Base-by-base conservation (phyloP, 2,888 invertebrate genomes). In the Camponotus fellah region DNA sequence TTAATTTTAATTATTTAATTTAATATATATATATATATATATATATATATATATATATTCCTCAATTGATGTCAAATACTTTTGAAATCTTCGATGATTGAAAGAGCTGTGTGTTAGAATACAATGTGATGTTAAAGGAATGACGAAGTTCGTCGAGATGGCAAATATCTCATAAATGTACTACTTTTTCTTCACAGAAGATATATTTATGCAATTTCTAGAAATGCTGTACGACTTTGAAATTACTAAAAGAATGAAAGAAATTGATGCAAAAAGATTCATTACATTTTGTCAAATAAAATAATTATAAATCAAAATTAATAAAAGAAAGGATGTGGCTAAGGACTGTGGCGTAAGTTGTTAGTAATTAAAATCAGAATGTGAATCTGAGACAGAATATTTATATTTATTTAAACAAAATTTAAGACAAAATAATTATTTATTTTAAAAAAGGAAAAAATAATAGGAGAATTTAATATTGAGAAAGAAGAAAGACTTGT, bases 161-260 rank as follows among this genome's bases (percentile, higher is more conserved):
- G 34, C 34, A 69, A 49, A 71, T 53, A 71, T 53, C 0, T 71
- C 21, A 1, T 56, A 14, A 71, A 71, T 12, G 32, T 34, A 8
- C 5, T 9, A 66, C 37, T 21, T 21, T 71, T 53, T 71, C 34
- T 56, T 2, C 4, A 14, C 8, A 34, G 9, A 53, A 37, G 6
- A 21, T 71, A 34, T 9, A 56, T 56, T 37, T 37, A 37, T 71
- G 9, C 37, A 71, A 56, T 34, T 71, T 71, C 21, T 21, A 34
- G 34, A 37, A 53, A 56, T 37, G 5, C 9, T 56, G 3, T 56
- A 37, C 17, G 56, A 37, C 56, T 56, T 56, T 14, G 1, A 56
- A 37, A 37, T 71, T 37, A 71, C 34, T 37, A 37, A n/a, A 8
- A 53, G 8, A 53, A 53, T n/a, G n/a, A 53, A 53, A 53, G 2